These are phyloP conservation scores for Sandelia bainsii DNA, from an alignment of 2,797 vertebrate genomes.

Conservation along the genomic window DNA sequence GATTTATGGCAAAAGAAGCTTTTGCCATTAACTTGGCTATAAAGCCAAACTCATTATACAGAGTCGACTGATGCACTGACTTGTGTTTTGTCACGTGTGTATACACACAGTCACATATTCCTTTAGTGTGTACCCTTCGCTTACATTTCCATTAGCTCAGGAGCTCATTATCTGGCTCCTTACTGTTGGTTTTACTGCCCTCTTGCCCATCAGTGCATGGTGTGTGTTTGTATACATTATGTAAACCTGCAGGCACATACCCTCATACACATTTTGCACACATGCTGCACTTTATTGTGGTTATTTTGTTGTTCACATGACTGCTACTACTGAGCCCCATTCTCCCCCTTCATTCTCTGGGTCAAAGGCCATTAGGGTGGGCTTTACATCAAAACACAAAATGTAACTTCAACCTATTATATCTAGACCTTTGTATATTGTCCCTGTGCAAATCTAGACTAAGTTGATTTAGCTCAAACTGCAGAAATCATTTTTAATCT, in stretches of 20 bases:
- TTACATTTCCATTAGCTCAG: conserved; percentile 45
- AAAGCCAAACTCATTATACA: background rate
- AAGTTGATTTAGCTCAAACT: background rate
- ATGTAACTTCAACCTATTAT: conserved; percentile 7
- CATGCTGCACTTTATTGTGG: conserved; percentile 28
- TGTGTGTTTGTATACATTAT: conserved; percentile 36
- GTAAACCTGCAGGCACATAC: conserved; percentile 1
- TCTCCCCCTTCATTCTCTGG: background rate
- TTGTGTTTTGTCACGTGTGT: conserved; percentile 11
- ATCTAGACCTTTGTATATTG: background rate
- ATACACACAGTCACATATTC: background rate
- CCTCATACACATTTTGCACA: conserved; percentile 25
- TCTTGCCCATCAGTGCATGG: conserved; percentile 23
- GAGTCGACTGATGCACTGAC: conserved; percentile 1
- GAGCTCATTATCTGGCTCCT: conserved; percentile 36
- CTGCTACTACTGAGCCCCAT: conserved; percentile 9
- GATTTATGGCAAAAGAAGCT: conserved; percentile 12
- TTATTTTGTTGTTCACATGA: conserved; percentile 33
- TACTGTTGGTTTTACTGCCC: conserved; percentile 44
- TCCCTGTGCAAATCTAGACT: background rate
- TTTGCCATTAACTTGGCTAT: conserved; percentile 22
- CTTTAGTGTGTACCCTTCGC: background rate
- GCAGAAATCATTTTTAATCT: conserved; percentile 15
- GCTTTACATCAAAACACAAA: conserved; percentile 12
- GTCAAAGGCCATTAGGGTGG: conserved; percentile 32